phyloP scores from a whole-genome alignment of 2,888 invertebrate genomes.

The Ophonus ardosiacus region DNA sequence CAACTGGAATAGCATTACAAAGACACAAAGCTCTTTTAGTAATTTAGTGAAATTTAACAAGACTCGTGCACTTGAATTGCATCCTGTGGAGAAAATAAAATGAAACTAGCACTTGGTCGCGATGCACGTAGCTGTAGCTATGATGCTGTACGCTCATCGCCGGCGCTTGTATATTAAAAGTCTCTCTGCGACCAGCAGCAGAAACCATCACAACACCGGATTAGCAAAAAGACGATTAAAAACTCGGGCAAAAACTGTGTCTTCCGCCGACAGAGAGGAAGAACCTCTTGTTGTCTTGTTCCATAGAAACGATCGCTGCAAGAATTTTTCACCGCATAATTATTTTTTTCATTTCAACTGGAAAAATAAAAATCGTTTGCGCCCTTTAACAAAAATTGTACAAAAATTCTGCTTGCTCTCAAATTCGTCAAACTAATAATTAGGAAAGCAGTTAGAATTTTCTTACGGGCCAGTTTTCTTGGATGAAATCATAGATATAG shows the following conservation, averaged over 20 bases:
- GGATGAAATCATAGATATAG: too few relatives aligned
- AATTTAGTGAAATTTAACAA: conserved; percentile 45
- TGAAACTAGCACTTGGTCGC: conserved; percentile 11
- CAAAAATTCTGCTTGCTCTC: too few relatives aligned
- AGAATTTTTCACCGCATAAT: conserved; percentile 3
- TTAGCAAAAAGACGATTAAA: conserved; percentile 59
- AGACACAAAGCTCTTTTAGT: conserved; percentile 35
- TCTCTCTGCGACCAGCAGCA: conserved; percentile 31
- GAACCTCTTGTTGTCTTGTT: conserved; percentile 8
- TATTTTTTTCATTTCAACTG: not conserved
- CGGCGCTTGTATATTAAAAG: conserved; percentile 52
- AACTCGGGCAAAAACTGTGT: conserved; percentile 39
- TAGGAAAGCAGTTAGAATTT: too few relatives aligned
- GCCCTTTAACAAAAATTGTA: not conserved
- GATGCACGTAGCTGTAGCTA: not conserved
- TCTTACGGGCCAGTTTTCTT: too few relatives aligned
- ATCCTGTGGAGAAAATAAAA: conserved; percentile 17
- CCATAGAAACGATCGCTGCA: conserved; percentile 18
- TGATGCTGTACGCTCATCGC: not conserved
- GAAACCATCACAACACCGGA: conserved; percentile 41
- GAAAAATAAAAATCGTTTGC: not conserved
- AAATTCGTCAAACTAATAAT: too few relatives aligned
- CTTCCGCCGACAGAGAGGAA: conserved; percentile 34
- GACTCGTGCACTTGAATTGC: conserved; percentile 25
- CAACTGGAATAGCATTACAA: not conserved